A percentile compares a stretch with the other conserved stretches of the same genome.
Conservation (phyloP, 2,797 vertebrate species). For the Limnodromus scolopaceus region DNA sequence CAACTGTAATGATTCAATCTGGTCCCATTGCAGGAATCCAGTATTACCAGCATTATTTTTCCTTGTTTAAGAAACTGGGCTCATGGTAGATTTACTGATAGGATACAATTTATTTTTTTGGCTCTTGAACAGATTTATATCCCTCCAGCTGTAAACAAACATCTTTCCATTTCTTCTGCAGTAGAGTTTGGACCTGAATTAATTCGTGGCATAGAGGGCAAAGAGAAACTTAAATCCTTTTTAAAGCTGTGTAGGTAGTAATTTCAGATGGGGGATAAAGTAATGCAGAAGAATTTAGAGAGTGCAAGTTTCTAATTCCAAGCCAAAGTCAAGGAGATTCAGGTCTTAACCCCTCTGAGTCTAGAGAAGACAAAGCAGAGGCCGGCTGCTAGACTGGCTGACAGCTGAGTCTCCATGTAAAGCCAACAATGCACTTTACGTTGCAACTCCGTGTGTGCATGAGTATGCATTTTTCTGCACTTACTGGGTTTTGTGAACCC, state of each 20-base stretch:
- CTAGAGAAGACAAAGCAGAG: constrained; percentile 6
- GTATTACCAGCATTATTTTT: not conserved
- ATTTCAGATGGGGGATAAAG: constrained; percentile 61
- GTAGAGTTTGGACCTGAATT: constrained; percentile 37
- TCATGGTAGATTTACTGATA: not conserved
- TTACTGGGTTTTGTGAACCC: not conserved
- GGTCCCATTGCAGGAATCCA: not conserved
- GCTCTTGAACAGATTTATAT: constrained; percentile 8
- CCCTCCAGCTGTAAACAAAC: constrained; percentile 41
- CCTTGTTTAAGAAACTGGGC: not conserved
- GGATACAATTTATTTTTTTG: not conserved
- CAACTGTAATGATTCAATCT: not conserved
- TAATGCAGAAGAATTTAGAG: constrained; percentile 16
- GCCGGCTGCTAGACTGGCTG: not conserved
- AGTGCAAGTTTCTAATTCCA: constrained; percentile 42
- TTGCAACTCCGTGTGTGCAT: not conserved
- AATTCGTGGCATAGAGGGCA: constrained; percentile 22
- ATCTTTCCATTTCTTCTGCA: constrained; percentile 37
- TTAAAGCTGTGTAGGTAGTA: constrained; percentile 30
- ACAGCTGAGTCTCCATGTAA: not conserved
- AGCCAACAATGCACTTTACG: not conserved
- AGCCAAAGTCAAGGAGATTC: constrained; percentile 48
- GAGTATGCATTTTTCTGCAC: not conserved
- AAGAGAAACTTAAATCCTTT: constrained; percentile 57
- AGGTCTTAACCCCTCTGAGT: constrained; percentile 17